Base-by-base conservation (phyloP, 2,113 vertebrate species). In the Boleophthalmus pectinirostris region DNA sequence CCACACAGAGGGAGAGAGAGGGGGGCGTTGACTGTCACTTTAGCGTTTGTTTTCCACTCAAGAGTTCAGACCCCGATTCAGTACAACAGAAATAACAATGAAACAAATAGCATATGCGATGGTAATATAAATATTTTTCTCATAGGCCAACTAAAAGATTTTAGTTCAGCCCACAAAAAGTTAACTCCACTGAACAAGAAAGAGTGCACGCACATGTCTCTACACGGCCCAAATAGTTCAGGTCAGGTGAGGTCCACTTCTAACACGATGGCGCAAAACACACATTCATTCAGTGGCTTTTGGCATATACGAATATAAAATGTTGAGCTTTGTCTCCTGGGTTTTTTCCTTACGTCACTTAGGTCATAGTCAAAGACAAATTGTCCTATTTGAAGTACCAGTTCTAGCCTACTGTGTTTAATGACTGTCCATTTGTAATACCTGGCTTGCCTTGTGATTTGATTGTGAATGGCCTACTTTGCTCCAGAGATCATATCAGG, bases 21-120 rank as follows among this genome's bases (percentile, higher is more conserved):
- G 33, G 33, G 56, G n/a, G 43, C 56, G n/a, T 67, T n/a, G 43
- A 25, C 57, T 33, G 49, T 75, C 46, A 56, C 60, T 63, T 38
- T 11, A 12, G 33, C 25, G 25, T 9, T 38, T 16, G 33, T 33
- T 64, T 38, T 64, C 20, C 33, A n/a, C 61, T 43, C 20, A 64
- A 63, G 29, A 63, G 1, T 21, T 54, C n/a, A 8, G 20, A 64
- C 25, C 12, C n/a, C 11, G 16, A 35, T 1, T 20, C 8, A 38
- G 29, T 11, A 43, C 38, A 43, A 43, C 29, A 5, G 20, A 20
- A 64, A 16, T 20, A 20, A 38, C 29, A 13, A 20, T n/a, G 20
- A n/a, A 64, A 35, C 18, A 6, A 51, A 15, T 51, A 21, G 20
- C 20, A 7, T 54, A 47, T 14, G 20, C 1, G 0, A 54, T 54